Base-by-base conservation (phyloP, 2,888 invertebrate genomes). In the Plusia festucae region DNA sequence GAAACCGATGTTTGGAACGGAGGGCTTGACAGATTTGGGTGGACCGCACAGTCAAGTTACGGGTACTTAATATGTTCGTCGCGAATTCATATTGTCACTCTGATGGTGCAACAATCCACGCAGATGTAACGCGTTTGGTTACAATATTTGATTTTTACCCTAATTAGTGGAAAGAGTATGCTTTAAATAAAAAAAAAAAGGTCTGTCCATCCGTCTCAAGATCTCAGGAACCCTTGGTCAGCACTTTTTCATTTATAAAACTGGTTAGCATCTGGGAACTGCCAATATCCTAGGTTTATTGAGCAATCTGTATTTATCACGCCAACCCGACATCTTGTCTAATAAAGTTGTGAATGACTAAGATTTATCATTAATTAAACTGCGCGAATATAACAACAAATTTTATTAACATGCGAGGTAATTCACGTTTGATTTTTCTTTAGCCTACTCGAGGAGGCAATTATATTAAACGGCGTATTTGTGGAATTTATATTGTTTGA, bases 21-120 rank as follows among this genome's bases (percentile, higher is more conserved):
- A 72, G 53, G 53, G 67, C 52, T 77, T 67, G 22, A 24, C 22
- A 49, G 53, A 53, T 66, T 75, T 61, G 60, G 40, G 49, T 51
- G 32, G 20, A 54, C 60, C 20, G 52, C 34, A n/a, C 52, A 68
- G 71, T 65, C 53, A 65, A 58, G 58, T 44, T 46, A 20, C 30
- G 51, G 46, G n/a, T n/a, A 3, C 24, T 32, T 24, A 22, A 54
- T 55, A 49, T 46, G 60, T 59, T 27, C 13, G 44, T 32, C 49
- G 16, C 22, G 40, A 49, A 56, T 56, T 57, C 4, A 32, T 16
- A 16, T 11, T 49, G 46, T 20, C 18, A 40, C 40, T n/a, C n/a
- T 40, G 40, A 40, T 40, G 40, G 40, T n/a, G 40, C 34, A 4
- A 4, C 13, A 5, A 34, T 27, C 27, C 27, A 27, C 27, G 27